Percentiles rank a stretch among this genome's conserved stretches.
These are phyloP conservation scores for Eretmochelys imbricata DNA, from an alignment of 2,113 vertebrate genomes.

Conservation along the genomic window DNA sequence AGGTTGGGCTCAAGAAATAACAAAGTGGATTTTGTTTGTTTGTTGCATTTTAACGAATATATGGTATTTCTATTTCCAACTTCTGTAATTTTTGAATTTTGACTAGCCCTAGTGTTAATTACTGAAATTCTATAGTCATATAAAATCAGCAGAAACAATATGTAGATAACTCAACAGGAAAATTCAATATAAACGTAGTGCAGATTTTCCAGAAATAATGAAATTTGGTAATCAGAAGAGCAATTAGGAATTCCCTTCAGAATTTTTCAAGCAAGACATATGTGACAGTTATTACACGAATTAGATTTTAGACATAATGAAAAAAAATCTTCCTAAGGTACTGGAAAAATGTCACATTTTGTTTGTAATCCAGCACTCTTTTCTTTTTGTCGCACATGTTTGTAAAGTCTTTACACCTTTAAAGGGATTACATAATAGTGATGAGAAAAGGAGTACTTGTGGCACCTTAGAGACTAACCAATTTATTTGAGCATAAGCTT, in stretches of 20 bases:
- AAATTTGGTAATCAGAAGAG: conserved; percentile 37
- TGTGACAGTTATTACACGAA: background rate
- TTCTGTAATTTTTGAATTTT: conserved; percentile 12
- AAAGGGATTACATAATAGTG: background rate
- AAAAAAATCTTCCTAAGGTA: background rate
- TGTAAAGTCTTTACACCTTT: background rate
- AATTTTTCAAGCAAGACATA: background rate
- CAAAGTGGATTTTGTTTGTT: conserved; percentile 26
- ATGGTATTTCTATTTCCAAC: background rate
- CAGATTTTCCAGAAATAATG: conserved; percentile 40
- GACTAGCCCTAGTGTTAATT: conserved; percentile 26
- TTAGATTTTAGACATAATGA: background rate
- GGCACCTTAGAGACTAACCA: no score
- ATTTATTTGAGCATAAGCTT: no score
- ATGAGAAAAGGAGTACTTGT: no score
- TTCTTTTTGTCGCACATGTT: background rate
- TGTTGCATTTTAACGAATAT: conserved; percentile 24
- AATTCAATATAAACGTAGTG: conserved; percentile 50
- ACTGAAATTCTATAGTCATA: conserved; percentile 19
- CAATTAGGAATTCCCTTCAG: background rate
- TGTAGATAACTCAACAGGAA: conserved; percentile 2
- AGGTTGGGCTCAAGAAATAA: conserved; percentile 32
- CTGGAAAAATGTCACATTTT: background rate
- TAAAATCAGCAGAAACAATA: background rate
- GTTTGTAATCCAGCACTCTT: background rate